These are phyloP conservation scores for Cisticola juncidis DNA, from an alignment of 2,113 vertebrate species.

Conservation along the genomic window DNA sequence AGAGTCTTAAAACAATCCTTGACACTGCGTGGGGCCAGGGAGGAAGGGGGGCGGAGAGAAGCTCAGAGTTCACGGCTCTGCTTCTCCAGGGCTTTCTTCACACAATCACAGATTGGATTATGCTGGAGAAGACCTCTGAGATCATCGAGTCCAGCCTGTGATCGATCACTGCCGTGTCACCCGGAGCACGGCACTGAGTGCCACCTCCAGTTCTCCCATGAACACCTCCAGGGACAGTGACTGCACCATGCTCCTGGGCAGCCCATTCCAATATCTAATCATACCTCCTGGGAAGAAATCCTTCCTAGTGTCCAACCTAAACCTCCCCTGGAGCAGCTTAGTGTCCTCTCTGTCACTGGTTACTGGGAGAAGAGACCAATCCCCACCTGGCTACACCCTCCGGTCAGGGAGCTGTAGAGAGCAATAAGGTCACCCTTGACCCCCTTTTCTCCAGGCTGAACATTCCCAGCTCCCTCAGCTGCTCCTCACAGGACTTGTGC, in stretches of 20 bases:
- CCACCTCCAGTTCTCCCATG: background rate
- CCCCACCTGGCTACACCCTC: background rate
- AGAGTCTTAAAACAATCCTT: background rate
- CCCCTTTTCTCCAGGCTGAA: background rate
- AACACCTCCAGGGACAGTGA: background rate
- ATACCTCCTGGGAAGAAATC: background rate
- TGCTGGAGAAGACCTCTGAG: background rate
- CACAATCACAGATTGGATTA: background rate
- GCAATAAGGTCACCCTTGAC: background rate
- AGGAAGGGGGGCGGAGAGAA: fast-evolving
- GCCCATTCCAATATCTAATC: background rate
- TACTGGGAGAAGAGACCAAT: background rate
- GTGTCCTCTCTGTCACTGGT: background rate
- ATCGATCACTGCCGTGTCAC: fast-evolving
- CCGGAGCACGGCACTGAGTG: background rate
- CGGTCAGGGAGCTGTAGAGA: background rate
- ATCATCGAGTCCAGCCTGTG: background rate
- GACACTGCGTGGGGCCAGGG: background rate
- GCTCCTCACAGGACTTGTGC: fast-evolving
- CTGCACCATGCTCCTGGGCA: background rate
- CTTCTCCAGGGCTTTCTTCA: no score
- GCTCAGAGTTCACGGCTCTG: fast-evolving
- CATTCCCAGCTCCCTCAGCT: background rate
- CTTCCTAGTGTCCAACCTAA: background rate
- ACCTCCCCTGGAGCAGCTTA: background rate